Conservation (phyloP, 1,140 invertebrate species). For the Drosophila cardini region DNA sequence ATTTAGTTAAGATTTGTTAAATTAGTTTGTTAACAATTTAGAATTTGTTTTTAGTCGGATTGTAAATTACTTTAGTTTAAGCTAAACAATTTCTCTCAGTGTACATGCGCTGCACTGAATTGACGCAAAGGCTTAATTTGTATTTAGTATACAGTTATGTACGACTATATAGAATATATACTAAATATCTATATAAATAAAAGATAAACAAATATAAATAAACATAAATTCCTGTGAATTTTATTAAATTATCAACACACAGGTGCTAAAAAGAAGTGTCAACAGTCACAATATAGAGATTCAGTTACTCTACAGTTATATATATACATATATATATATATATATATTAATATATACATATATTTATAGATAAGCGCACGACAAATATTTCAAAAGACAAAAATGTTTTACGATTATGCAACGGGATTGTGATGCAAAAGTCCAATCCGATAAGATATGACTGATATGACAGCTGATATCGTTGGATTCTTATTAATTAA, state of each 20-base stretch:
- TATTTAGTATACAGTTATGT: neutral
- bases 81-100: neutral
- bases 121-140: constrained; percentile 13
- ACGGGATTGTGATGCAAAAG: constrained; percentile 9
- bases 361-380: neutral
- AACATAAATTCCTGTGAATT: neutral
- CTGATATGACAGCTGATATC: constrained; percentile 8
- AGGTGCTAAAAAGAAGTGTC: constrained; percentile 12
- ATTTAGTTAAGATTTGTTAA: too few relatives aligned
- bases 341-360: neutral
- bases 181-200: neutral
- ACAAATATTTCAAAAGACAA: too few relatives aligned
- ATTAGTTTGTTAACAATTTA: too few relatives aligned
- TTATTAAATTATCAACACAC: constrained; percentile 1
- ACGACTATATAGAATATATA: too few relatives aligned
- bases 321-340: neutral
- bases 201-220: constrained; percentile 12
- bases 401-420: constrained; percentile 7
- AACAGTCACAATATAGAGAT: neutral
- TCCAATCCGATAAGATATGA: constrained; percentile 3
- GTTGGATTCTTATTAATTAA: constrained; percentile 8
- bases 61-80: too few relatives aligned
- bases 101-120: neutral
- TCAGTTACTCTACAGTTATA: neutral
- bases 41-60: too few relatives aligned